Evolutionary conservation across 2,888 invertebrate genomes (phyloP).

Genomic region (Branchipolynoe longqiensis): DNA sequence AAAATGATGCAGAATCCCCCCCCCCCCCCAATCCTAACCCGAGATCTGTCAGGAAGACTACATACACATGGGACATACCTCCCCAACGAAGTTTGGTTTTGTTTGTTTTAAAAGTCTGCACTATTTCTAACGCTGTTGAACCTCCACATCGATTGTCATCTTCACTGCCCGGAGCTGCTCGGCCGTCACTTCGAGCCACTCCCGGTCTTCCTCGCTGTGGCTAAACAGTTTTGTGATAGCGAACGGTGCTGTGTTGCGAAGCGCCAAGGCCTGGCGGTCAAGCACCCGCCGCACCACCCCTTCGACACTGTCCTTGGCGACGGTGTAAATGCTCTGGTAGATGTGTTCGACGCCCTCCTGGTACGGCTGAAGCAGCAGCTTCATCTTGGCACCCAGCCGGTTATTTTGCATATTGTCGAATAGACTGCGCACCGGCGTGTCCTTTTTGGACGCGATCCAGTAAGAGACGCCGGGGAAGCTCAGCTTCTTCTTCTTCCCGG

Average conservation of each 20-base stretch:
- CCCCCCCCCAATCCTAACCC: neutral
- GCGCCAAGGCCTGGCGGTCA: constrained; percentile 11
- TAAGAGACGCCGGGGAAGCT: constrained; percentile 29
- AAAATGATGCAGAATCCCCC: neutral
- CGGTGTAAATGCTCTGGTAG: constrained; percentile 36
- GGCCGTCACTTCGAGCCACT: constrained; percentile 6
- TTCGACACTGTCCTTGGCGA: constrained; percentile 35
- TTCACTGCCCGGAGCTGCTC: constrained; percentile 20
- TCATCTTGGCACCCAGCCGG: constrained; percentile 27
- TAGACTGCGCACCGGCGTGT: neutral
- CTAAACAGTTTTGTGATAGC: constrained; percentile 36
- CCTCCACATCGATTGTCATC: constrained; percentile 33
- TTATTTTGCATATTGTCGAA: constrained; percentile 26
- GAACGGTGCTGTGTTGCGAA: neutral
- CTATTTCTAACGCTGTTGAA: neutral
- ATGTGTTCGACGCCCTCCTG: constrained; percentile 4
- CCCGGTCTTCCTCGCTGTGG: neutral
- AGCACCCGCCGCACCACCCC: constrained; percentile 32
- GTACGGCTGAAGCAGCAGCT: constrained; percentile 40
- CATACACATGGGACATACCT: neutral
- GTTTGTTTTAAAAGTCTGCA: neutral
- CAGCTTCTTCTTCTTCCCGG: constrained; percentile 51
- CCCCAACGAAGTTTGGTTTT: too few relatives aligned
- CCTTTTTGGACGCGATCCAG: constrained; percentile 36
- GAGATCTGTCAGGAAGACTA: neutral